A percentile compares a stretch with the other conserved stretches of the same genome.
phyloP scores from a whole-genome alignment of 2,113 vertebrate species.

The Mirounga angustirostris region DNA sequence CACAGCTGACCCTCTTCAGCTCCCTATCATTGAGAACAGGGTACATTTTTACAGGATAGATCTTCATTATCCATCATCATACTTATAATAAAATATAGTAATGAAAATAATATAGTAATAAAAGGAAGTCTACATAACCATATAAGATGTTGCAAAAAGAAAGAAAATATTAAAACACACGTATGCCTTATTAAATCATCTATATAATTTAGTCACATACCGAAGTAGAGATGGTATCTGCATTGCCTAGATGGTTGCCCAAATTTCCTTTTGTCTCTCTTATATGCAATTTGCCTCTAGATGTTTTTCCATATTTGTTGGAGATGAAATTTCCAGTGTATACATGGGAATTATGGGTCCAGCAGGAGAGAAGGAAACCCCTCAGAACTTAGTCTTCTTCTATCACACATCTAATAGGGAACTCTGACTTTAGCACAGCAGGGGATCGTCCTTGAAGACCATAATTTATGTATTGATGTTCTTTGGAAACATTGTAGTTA shows the following conservation, averaged over 20 bases:
- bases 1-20: neutral
- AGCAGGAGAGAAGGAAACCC: neutral
- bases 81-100: slow-evolving; percentile 1
- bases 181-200: neutral
- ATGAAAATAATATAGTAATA: neutral
- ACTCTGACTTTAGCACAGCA: neutral
- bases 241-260: neutral
- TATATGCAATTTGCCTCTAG: neutral
- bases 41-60: neutral
- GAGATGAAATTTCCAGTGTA: neutral
- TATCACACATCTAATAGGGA: neutral
- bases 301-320: neutral
- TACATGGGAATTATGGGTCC: neutral
- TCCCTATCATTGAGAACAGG: neutral
- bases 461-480: neutral
- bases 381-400: neutral
- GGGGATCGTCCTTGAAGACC: neutral
- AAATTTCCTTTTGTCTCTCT: neutral
- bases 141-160: neutral
- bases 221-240: neutral
- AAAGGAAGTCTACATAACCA: neutral
- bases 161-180: neutral
- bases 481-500: neutral
- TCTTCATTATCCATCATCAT: neutral
- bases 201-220: neutral